A percentile compares a stretch with the other conserved stretches of the same genome.
These are phyloP conservation scores for Allolobophora icterica DNA, from an alignment of 2,888 invertebrate genomes.

Conservation along the genomic window DNA sequence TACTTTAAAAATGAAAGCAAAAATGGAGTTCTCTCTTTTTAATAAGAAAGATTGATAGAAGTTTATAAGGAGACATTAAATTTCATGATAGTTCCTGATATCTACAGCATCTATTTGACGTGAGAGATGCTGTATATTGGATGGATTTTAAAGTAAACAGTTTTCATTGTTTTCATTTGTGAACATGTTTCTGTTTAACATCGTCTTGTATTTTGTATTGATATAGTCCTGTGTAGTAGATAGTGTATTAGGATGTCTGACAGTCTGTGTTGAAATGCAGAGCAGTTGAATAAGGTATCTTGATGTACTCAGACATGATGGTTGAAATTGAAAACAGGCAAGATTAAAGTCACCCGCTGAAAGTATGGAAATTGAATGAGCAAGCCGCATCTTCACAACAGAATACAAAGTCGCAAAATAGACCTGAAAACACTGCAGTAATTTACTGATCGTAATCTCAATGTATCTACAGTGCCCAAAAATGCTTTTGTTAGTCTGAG, in stretches of 20 bases:
- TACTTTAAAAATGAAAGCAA: background rate
- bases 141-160: background rate
- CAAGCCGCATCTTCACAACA: background rate
- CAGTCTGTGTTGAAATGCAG: background rate
- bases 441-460: background rate
- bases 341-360: background rate
- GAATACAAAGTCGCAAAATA: background rate
- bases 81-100: background rate
- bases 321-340: background rate
- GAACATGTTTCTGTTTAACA: background rate
- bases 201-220: background rate
- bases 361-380: background rate
- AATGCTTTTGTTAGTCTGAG: background rate
- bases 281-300: background rate
- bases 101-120: background rate
- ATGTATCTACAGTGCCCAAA: no score
- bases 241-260: background rate
- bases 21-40: background rate
- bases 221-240: background rate
- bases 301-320: background rate
- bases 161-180: background rate
- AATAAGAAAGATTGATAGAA: background rate
- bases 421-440: background rate
- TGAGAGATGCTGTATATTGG: background rate
- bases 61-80: background rate